These are phyloP conservation scores for Blera fallax DNA, from an alignment of 2,888 invertebrate genomes.

Conservation along the genomic window DNA sequence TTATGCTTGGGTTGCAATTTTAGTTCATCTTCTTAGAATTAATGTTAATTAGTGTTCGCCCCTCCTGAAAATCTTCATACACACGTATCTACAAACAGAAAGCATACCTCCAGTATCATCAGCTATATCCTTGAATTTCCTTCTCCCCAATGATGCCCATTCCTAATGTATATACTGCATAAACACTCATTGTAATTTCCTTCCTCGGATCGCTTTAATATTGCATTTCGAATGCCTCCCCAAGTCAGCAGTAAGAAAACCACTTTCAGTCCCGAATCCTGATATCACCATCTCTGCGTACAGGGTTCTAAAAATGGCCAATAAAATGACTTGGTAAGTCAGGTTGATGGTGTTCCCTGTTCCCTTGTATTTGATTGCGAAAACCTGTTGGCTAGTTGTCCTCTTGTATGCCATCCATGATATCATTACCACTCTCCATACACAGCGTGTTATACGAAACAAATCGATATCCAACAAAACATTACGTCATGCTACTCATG, in stretches of 20 bases:
- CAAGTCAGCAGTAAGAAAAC: conserved; percentile 21
- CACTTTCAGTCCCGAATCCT: background rate
- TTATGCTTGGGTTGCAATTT: too few relatives aligned
- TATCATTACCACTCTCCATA: conserved; percentile 23
- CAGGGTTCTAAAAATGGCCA: conserved; percentile 12
- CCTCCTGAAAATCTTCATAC: too few relatives aligned
- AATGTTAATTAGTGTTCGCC: too few relatives aligned
- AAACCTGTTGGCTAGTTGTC: conserved; percentile 51
- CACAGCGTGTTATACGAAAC: background rate
- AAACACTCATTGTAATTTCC: background rate
- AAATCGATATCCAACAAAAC: conserved; percentile 50
- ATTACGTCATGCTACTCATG: conserved; percentile 13
- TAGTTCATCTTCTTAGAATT: too few relatives aligned
- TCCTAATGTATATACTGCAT: background rate
- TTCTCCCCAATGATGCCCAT: background rate
- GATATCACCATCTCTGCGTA: background rate
- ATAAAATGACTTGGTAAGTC: conserved; percentile 19
- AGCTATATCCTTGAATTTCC: background rate
- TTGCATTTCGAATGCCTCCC: background rate
- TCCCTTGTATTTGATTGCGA: background rate
- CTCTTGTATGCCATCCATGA: conserved; percentile 6
- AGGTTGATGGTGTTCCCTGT: background rate
- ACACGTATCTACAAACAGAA: too few relatives aligned
- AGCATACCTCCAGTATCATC: too few relatives aligned
- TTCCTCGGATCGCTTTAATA: background rate